phyloP scores from a whole-genome alignment of 1,140 invertebrate genomes.

The Pseudomyrmex concolor region DNA sequence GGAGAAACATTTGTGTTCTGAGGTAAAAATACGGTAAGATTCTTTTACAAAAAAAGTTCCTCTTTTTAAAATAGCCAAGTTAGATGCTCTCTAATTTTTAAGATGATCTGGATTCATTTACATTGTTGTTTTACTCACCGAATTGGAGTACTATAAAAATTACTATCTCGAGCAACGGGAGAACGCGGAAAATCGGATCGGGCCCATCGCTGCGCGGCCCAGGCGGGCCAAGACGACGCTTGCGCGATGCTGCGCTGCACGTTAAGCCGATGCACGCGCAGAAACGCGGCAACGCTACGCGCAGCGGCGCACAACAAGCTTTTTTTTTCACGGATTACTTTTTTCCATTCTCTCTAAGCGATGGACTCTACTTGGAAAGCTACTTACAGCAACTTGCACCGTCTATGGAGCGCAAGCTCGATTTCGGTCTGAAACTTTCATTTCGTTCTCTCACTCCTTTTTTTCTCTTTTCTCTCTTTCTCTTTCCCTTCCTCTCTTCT shows the following conservation, averaged over 20 bases:
- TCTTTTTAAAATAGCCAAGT: too few species aligned
- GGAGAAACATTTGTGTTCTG: background rate
- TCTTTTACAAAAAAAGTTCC: background rate
- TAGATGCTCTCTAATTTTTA: too few species aligned
- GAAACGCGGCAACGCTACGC: constrained; percentile 64
- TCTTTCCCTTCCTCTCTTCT: background rate
- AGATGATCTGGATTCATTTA: background rate
- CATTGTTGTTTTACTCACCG: background rate
- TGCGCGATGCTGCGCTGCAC: constrained; percentile 12
- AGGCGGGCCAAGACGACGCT: constrained; percentile 21
- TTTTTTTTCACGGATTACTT: constrained; percentile 74
- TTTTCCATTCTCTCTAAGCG: constrained; percentile 61
- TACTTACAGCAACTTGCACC: constrained; percentile 59
- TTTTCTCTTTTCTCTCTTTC: background rate
- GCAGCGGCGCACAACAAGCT: constrained; percentile 66
- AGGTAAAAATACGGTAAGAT: background rate
- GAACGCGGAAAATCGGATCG: constrained; percentile 50
- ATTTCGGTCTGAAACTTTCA: constrained; percentile 5
- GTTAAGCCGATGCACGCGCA: constrained; percentile 1
- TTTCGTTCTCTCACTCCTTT: background rate
- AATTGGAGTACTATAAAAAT: background rate
- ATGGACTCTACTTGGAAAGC: constrained; percentile 69
- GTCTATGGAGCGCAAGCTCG: constrained; percentile 42
- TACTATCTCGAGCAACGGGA: background rate
- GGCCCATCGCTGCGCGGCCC: constrained; percentile 45